Base-by-base conservation (phyloP, 2,888 invertebrate species). In the Drosophila rubida region DNA sequence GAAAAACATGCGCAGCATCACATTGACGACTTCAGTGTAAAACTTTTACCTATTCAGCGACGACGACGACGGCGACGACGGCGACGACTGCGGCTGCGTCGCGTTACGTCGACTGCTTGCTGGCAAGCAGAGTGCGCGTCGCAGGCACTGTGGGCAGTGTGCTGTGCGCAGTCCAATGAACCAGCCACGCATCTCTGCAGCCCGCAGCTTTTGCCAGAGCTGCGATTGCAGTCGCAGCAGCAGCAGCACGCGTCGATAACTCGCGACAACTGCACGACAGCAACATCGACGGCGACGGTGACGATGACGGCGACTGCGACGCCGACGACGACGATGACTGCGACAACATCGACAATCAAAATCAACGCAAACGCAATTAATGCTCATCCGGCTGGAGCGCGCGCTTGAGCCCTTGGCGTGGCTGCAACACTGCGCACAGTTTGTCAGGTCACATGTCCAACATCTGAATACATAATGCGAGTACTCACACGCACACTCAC, bases 321-420 rank as follows among this genome's bases (percentile, higher is more conserved):
- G 60, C 22, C 78, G 61, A 39, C 54, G 53, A 32, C 72, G 61
- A 68, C 75, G 76, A 39, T n/a, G n/a, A n/a, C n/a, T n/a, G n/a
- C 58, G 53, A 49, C 80, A 64, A 49, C 75, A 69, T 62, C 82
- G 75, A 70, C 86, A 70, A 71, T 58, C 87, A 83, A 70, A 88
- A 89, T 89, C 85, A 85, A 89, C 88, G 84, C 85, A 89, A 85
- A 89, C 88, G 84, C 85, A 89, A 89, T 85, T 88, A 85, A 85
- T 86, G 88, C 88, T 89, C 84, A 84, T 89, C 89, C 84, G 89
- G 84, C 89, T 66, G 13, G 13, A n/a, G 27, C 89, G 64, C 25
- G 13, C 8, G 27, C 27, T 39, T 19, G 3, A 32, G 53, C 53
- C 41, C 42, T 42, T 19, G 27, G 27, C n/a, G 13, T 27, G 30